Percentiles rank a stretch among this genome's conserved stretches.
These are phyloP conservation scores for Sarcophaga caerulescens DNA, from an alignment of 2,888 invertebrate species.

Conservation along the genomic window DNA sequence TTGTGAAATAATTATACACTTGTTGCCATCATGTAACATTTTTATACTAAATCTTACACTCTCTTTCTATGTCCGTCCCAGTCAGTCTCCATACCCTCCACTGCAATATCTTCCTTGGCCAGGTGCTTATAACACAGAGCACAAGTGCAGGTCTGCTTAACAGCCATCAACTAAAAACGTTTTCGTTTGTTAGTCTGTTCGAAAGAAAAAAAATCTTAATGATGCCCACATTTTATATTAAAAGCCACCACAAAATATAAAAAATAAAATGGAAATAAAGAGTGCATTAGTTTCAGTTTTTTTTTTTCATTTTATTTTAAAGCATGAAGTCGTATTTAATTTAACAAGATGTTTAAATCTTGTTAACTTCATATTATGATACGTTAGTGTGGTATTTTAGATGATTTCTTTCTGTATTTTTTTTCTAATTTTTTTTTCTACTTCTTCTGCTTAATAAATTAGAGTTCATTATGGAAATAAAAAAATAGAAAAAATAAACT, in stretches of 20 bases:
- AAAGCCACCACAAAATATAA: conserved; percentile 4
- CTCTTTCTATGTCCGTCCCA: not conserved
- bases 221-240: conserved; percentile 56
- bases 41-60: conserved; percentile 60
- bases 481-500: conserved; percentile 21
- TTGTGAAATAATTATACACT: conserved; percentile 66
- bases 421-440: conserved; percentile 29
- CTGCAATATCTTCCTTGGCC: no score
- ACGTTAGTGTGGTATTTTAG: conserved; percentile 57
- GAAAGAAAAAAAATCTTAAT: conserved; percentile 39
- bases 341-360: conserved; percentile 68
- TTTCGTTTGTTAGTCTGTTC: no score
- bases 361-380: conserved; percentile 68
- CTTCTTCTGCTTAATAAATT: conserved; percentile 62
- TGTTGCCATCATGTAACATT: conserved; percentile 59
- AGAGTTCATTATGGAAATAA: conserved; percentile 63
- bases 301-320: conserved; percentile 23
- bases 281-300: conserved; percentile 60
- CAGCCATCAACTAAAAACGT: not conserved
- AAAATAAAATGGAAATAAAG: conserved; percentile 19
- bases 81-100: no score
- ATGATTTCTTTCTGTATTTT: conserved; percentile 34
- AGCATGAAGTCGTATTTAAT: conserved; percentile 51
- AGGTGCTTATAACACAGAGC: not conserved
- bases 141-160: no score